A percentile compares a stretch with the other conserved stretches of the same genome.
Evolutionary conservation across 2,113 vertebrate genomes (phyloP).

Genomic region (Zosterops lateralis): DNA sequence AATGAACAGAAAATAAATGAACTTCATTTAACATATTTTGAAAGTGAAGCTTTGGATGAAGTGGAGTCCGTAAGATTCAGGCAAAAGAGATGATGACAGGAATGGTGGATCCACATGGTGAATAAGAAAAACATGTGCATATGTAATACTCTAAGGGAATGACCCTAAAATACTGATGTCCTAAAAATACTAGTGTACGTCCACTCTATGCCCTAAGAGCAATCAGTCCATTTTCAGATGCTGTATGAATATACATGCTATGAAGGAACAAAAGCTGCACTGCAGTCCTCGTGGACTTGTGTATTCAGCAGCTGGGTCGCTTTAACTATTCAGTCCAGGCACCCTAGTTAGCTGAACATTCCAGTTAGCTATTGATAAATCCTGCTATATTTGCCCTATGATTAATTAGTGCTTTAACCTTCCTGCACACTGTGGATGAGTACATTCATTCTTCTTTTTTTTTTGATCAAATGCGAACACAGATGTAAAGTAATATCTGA

Average conservation of each 20-base stretch:
- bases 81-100: neutral
- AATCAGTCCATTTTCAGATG: neutral
- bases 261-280: neutral
- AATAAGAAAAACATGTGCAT: neutral
- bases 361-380: neutral
- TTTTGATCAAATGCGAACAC: neutral
- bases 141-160: neutral
- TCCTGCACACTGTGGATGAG: neutral
- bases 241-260: neutral
- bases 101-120: neutral
- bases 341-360: neutral
- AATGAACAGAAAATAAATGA: neutral
- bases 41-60: neutral
- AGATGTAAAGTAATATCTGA: neutral
- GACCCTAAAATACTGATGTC: neutral
- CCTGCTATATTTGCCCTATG: neutral
- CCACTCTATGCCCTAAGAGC: neutral
- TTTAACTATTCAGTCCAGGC: neutral
- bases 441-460: neutral
- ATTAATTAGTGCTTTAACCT: slow-evolving; percentile 5
- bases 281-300: neutral
- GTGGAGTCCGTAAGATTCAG: neutral
- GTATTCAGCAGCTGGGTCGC: neutral
- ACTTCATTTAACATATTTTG: neutral
- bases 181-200: neutral